Base-by-base conservation (phyloP, 1,140 invertebrate species). In the Vollenhovia emeryi region DNA sequence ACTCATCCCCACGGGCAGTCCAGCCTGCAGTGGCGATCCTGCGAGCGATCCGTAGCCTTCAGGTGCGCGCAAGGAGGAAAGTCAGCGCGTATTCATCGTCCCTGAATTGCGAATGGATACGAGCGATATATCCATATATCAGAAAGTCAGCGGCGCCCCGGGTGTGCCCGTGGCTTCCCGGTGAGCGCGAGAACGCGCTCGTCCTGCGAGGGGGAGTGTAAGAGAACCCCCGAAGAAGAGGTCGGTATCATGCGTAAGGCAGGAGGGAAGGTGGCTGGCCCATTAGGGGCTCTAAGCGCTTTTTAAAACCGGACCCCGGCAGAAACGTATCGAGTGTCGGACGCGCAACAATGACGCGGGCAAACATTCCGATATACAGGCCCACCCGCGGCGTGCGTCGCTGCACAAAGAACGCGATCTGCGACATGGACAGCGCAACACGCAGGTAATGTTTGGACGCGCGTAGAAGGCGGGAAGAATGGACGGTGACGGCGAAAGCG, bases 131-230 rank as follows among this genome's bases (percentile, higher is more conserved):
- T 92, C 89, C 91, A 94, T 94, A 94, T 91, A 92, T 94, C 93
- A 92, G 92, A 78, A 87, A 93, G 93, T 94, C 92, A 93, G 89
- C 93, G 78, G 90, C 92, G 91, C 89, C 11, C 59, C 76, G 73
- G 88, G 88, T 76, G 85, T 83, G 73, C 85, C n/a, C 33, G 6
- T 36, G 36, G 55, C 43, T 7, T 73, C 57, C 71, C 21, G 87
- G 15, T 27, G 84, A 36, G 45, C 33, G 57, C 57, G 80, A 64
- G 69, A 40, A 80, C 36, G 40, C 62, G 21, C 73, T 55, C 86
- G 50, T 68, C 43, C 48, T 33, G 76, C 76, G 88, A 73, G 71
- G n/a, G 71, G n/a, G n/a, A 24, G 27, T 24, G 11, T 40, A 21
- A 55, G 13, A 57, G 73, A 60, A 43, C 18, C 57, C 24, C 11